Evolutionary conservation across 2,113 vertebrate genomes (phyloP), one percentile per base, ranked within the genome.

Genomic region (Vicugna pacos): DNA sequence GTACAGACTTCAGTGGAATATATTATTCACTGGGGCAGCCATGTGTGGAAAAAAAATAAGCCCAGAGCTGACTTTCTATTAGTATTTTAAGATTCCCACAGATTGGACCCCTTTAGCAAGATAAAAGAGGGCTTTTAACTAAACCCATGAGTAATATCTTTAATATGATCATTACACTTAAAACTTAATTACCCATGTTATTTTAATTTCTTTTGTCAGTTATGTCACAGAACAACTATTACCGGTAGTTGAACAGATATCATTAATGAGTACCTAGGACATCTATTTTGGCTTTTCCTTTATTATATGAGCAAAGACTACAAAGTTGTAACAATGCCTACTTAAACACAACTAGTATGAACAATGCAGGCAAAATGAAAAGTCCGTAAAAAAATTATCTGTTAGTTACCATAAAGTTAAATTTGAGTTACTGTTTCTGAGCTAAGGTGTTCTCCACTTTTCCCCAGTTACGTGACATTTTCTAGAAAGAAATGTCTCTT

Each of bases 401-500:
- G 16, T 48, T 81, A 35, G 65, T 46, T 86, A 3, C 60, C 42
- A 86, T 80, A 70, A 69, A 80, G 56, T 35, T 81, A 93, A 96
- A 81, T 28, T 38, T 72, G 28, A 77, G 30, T 87, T 85, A 58
- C 28, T 76, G 20, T 72, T 22, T 86, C 90, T 89, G 56, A 69
- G 24, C 32, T 73, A 22, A 85, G 76, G 64, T 48, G 6, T 73
- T 42, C 22, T 89, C 26, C 65, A 60, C 30, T 93, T 77, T 95
- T 9, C 42, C 65, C 60, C 32, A 76, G 72, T 79, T 38, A 42
- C 28, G 8, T 60, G 42, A 60, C n/a, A 85, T 64, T 65, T 73
- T 77, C 35, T 79, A 89, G 70, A 32, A n/a, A 72, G 50, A 94
- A 72, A 88, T 8, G n/a, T 84, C 11, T 90, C 79, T 85, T 94